These are phyloP conservation scores for Maccullochella peelii DNA, from an alignment of 2,113 vertebrate species.

Conservation along the genomic window DNA sequence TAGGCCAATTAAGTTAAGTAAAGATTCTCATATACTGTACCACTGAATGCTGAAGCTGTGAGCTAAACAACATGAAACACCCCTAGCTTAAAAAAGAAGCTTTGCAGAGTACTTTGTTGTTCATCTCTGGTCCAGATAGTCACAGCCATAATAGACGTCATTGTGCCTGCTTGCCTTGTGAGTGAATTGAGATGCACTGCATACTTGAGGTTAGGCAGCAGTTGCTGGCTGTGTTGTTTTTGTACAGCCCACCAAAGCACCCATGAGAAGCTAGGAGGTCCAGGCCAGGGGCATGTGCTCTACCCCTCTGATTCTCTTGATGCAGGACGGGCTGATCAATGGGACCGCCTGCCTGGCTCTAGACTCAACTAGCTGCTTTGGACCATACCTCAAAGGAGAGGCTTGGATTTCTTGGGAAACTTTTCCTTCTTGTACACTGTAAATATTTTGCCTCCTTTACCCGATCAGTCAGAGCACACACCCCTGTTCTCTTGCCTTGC, in stretches of 20 bases:
- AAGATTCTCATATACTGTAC: not conserved
- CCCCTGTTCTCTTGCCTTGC: conserved; percentile 31
- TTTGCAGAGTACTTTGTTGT: not conserved
- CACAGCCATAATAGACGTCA: conserved; percentile 32
- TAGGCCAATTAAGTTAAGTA: not conserved
- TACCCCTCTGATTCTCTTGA: conserved; percentile 64
- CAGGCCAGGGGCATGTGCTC: conserved; percentile 46
- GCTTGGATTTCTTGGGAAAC: conserved; percentile 77
- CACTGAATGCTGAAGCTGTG: conserved; percentile 6
- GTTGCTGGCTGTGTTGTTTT: conserved; percentile 54
- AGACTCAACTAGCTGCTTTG: conserved; percentile 67
- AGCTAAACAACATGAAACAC: conserved; percentile 14
- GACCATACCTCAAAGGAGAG: conserved; percentile 73
- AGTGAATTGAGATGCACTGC: conserved; percentile 35
- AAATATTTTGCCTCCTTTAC: conserved; percentile 77
- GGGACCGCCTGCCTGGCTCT: conserved; percentile 56
- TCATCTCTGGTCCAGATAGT: conserved; percentile 6
- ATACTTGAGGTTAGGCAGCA: conserved; percentile 61
- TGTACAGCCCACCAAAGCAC: conserved; percentile 52
- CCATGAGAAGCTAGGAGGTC: conserved; percentile 66
- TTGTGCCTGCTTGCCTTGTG: conserved; percentile 51
- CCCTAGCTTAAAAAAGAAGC: not conserved
- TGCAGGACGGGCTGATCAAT: conserved; percentile 58
- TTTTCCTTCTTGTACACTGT: conserved; percentile 70
- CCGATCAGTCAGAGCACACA: conserved; percentile 41